Evolutionary conservation across 2,888 invertebrate genomes (phyloP), one percentile per base, ranked within the genome.

Genomic region (Drosophila cyrtoloma): DNA sequence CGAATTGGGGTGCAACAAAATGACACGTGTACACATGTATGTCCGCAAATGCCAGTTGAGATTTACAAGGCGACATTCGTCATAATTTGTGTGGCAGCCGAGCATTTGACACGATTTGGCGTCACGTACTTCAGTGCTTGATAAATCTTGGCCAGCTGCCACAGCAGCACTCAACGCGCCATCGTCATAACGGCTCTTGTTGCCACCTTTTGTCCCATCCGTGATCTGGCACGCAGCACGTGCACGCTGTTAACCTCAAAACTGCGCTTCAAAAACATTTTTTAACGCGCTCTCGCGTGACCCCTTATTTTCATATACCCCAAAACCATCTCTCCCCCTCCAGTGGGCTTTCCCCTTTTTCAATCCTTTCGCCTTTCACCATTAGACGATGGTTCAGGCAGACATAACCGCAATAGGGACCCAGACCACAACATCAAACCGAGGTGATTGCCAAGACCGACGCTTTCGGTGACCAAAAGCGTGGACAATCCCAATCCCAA

Each of bases 221-320:
- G 22, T 52, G 66, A 37, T 42, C 5, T 32, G 57, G 55, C 64
- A 53, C 42, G 32, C 39, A 75, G 89, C 86, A 87, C 86, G 86
- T 87, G 75, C 86, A 57, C 51, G 82, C 81, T 89, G 90, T 87
- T 87, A 86, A 83, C 90, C 89, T 78, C 79, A 88, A 86, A 86
- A 86, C 74, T 79, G 71, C 85, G 78, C 90, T 78, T 85, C 82
- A 78, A 81, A 90, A 90, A 88, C 81, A 86, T 79, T 86, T 86
- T 86, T 86, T 80, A 87, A 84, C 78, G 79, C 82, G 69, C 86
- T 63, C 59, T 50, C 60, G 44, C 37, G 58, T 56, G 22, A 52
- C 30, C 30, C n/a, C 28, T 39, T 26, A n/a, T 32, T 37, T 32
- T 39, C 30, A 5, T 35, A 35, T 14, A 6, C 59, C n/a, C 22